phyloP scores from a whole-genome alignment of 2,888 invertebrate genomes.

The Drosophila birchii region DNA sequence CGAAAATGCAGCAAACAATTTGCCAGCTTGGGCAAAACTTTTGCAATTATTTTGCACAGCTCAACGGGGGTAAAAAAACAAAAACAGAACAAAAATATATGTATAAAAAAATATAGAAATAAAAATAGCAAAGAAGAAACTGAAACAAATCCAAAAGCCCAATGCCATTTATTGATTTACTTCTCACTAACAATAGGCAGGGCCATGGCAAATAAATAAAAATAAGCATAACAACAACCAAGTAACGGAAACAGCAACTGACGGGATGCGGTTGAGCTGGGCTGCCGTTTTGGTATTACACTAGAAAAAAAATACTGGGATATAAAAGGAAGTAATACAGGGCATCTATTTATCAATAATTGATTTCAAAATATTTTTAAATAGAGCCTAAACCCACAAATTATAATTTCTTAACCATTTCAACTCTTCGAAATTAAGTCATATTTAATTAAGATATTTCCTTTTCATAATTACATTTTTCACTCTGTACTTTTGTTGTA shows the following conservation, averaged over 20 bases:
- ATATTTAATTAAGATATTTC: no score
- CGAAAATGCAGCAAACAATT: constrained; percentile 80
- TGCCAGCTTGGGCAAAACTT: constrained; percentile 71
- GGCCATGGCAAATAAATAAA: constrained; percentile 63
- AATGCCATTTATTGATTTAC: constrained; percentile 75
- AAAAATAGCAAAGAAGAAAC: constrained; percentile 21
- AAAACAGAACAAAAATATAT: constrained; percentile 8
- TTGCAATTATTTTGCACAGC: constrained; percentile 70
- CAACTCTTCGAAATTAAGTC: accelerated
- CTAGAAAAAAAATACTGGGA: neutral
- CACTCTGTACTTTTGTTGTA: constrained; percentile 21
- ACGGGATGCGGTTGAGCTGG: constrained; percentile 65
- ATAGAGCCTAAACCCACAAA: no score
- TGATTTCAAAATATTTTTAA: neutral
- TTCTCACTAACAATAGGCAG: constrained; percentile 67
- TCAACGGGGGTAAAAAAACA: constrained; percentile 37
- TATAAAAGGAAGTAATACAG: no score
- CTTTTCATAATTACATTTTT: neutral
- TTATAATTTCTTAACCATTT: accelerated
- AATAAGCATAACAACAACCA: constrained; percentile 73
- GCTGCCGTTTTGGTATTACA: constrained; percentile 53
- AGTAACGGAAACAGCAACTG: constrained; percentile 77
- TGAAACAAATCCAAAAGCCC: constrained; percentile 59
- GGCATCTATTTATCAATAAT: no score
- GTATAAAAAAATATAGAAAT: constrained; percentile 9